Conservation (phyloP, 30 jellyfish, hydroid and myxozoan genomes). For the Chrysaora quinquecirrha region DNA sequence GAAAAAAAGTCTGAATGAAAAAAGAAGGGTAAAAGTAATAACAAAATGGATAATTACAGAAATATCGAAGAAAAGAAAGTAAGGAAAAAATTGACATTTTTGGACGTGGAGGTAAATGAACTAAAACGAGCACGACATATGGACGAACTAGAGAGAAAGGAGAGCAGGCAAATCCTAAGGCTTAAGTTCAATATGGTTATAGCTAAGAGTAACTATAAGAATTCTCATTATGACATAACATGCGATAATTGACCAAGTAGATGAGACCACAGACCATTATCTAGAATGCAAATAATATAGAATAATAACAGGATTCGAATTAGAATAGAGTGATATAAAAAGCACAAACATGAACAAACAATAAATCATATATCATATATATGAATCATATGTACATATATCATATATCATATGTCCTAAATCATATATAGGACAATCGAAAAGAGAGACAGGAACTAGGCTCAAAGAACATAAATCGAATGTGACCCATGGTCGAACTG, state of each 20-base stretch:
- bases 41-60: not conserved
- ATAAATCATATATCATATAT: not conserved
- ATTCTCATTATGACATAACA: not conserved
- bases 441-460: too few species aligned
- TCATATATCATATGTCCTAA: too few species aligned
- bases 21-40: too few species aligned
- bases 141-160: too few species aligned
- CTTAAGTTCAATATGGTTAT: not conserved
- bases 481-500: too few species aligned
- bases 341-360: not conserved
- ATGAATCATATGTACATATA: too few species aligned
- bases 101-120: not conserved
- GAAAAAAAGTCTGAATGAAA: too few species aligned
- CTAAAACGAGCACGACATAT: too few species aligned
- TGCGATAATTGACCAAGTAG: not conserved
- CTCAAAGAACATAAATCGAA: too few species aligned
- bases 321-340: not conserved
- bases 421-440: too few species aligned
- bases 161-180: too few species aligned
- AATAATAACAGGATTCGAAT: not conserved
- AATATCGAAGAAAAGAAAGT: not conserved
- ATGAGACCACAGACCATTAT: not conserved
- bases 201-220: not conserved
- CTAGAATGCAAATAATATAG: not conserved
- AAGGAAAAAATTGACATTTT: not conserved